Evolutionary conservation across 2,888 invertebrate species (phyloP).

Genomic region (Aelia acuminata): DNA sequence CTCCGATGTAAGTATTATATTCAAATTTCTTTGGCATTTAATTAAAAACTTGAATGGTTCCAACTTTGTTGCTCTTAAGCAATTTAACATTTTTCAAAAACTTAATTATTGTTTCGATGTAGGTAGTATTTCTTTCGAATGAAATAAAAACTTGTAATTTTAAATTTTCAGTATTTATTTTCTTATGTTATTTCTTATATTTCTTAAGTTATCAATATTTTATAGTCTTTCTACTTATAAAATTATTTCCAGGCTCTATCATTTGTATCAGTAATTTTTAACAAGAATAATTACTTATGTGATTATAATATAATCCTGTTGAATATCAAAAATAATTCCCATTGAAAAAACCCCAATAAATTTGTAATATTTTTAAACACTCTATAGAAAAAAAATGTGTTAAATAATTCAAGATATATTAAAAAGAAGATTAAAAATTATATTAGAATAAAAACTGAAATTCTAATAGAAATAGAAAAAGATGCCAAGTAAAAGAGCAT

Average conservation of each 20-base stretch:
- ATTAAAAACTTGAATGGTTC: background rate
- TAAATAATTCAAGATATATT: too few relatives aligned
- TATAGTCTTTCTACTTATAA: too few relatives aligned
- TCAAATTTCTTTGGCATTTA: background rate
- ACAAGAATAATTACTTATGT: background rate
- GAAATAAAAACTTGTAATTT: background rate
- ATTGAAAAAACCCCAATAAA: too few relatives aligned
- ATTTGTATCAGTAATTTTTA: background rate
- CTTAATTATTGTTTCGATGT: background rate
- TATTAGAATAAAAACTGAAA: too few relatives aligned
- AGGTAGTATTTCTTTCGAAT: background rate
- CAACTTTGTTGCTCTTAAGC: background rate
- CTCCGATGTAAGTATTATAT: slow-evolving; percentile 82
- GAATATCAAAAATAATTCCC: too few relatives aligned
- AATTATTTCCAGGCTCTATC: background rate
- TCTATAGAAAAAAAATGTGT: too few relatives aligned
- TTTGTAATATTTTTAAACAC: too few relatives aligned
- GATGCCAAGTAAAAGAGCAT: too few relatives aligned
- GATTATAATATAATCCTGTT: background rate
- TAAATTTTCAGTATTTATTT: background rate
- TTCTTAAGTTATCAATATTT: too few relatives aligned
- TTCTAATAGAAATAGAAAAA: too few relatives aligned
- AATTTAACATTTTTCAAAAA: background rate
- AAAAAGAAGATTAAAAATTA: too few relatives aligned
- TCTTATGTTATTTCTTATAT: background rate